A percentile compares a stretch with the other conserved stretches of the same genome.
Evolutionary conservation across 2,888 invertebrate genomes (phyloP).

Genomic region (Mythimna pallens): DNA sequence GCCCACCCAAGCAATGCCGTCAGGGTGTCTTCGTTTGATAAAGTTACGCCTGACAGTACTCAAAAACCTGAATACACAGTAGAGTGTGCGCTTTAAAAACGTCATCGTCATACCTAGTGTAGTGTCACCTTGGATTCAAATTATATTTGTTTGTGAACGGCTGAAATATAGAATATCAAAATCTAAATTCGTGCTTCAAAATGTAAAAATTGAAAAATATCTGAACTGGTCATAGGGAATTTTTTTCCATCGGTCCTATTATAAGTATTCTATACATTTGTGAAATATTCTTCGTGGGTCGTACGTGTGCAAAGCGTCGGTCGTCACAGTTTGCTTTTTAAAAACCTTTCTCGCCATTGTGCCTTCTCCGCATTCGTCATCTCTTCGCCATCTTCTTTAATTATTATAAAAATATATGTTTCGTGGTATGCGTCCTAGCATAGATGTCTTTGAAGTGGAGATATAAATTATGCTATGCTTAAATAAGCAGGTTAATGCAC

Average conservation of each 20-base stretch:
- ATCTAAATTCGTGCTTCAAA: conserved; percentile 28
- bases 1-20: conserved; percentile 4
- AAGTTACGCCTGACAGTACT: conserved; percentile 18
- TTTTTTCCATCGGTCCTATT: conserved; percentile 8
- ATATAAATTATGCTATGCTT: not conserved
- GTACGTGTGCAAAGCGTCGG: not conserved
- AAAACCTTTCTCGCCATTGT: not conserved
- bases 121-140: not conserved
- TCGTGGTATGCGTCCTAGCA: not conserved
- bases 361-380: too few species aligned
- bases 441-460: not conserved
- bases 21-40: conserved; percentile 20
- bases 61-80: conserved; percentile 24
- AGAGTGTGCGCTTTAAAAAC: conserved; percentile 37
- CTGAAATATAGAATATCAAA: conserved; percentile 8
- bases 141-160: not conserved
- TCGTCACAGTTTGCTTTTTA: not conserved
- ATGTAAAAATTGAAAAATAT: conserved; percentile 38
- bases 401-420: not conserved
- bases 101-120: conserved; percentile 12
- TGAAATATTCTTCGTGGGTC: conserved; percentile 4
- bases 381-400: not conserved
- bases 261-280: not conserved
- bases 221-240: conserved; percentile 25
- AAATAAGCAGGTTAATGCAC: not conserved